phyloP scores from a whole-genome alignment of 2,888 invertebrate genomes.

The Callyntrura sp. region DNA sequence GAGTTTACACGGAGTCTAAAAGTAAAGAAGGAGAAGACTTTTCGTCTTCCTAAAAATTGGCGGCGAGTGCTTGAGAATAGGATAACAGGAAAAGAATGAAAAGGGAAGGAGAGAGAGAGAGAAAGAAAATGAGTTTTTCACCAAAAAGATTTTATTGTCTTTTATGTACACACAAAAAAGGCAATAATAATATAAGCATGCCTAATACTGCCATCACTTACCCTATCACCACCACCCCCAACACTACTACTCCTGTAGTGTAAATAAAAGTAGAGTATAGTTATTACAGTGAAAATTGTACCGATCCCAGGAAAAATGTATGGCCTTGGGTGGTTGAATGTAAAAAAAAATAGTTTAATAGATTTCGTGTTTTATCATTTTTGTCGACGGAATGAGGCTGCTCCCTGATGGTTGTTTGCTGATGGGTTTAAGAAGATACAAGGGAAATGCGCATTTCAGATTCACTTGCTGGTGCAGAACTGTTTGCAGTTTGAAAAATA shows the following conservation, averaged over 20 bases:
- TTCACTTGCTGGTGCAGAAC: not conserved
- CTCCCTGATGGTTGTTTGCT: too few species aligned
- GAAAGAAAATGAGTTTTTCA: slow-evolving; percentile 34
- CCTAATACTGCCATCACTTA: not conserved
- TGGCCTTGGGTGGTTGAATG: slow-evolving; percentile 42
- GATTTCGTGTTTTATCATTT: slow-evolving; percentile 40
- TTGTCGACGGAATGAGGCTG: not conserved
- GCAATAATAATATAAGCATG: not conserved
- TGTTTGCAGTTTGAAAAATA: not conserved
- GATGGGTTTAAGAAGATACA: too few species aligned
- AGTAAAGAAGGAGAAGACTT: not conserved
- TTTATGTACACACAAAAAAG: slow-evolving; percentile 21
- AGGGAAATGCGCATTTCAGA: too few species aligned
- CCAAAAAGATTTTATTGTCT: slow-evolving; percentile 37
- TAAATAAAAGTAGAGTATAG: not conserved
- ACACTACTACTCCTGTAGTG: too few species aligned
- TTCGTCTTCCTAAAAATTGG: slow-evolving; percentile 45
- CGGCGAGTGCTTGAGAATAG: not conserved
- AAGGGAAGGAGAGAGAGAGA: slow-evolving; percentile 3
- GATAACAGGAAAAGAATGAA: too few species aligned
- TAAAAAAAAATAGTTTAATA: slow-evolving; percentile 43
- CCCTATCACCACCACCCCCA: too few species aligned
- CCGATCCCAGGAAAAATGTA: slow-evolving; percentile 10
- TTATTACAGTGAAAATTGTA: slow-evolving; percentile 7
- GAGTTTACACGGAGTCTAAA: slow-evolving; percentile 31